Percentiles rank a stretch among this genome's conserved stretches.
Conservation (phyloP, 2,888 invertebrate species). For the Plemyria rubiginata region DNA sequence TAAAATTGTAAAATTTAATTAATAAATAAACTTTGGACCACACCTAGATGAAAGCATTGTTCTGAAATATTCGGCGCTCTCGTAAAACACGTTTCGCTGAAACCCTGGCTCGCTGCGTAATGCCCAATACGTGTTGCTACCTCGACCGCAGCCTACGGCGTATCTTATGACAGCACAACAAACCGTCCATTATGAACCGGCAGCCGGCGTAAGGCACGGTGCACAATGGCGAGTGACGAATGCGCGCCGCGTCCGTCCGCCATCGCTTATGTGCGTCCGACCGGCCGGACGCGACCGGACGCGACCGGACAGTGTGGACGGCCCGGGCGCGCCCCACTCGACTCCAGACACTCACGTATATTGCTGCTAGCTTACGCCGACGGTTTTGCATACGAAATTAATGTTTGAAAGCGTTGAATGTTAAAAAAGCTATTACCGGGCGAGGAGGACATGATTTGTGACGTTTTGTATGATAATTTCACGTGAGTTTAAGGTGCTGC, state of each 20-base stretch:
- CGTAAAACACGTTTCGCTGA: slow-evolving; percentile 13
- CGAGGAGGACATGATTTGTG: slow-evolving; percentile 34
- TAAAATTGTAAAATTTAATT: no score
- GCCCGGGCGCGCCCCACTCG: slow-evolving; percentile 46
- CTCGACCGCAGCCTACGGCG: slow-evolving; percentile 27
- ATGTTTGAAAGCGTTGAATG: slow-evolving; percentile 42
- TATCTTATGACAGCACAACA: slow-evolving; percentile 37
- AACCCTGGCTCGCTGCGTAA: slow-evolving; percentile 15
- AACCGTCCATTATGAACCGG: slow-evolving; percentile 37
- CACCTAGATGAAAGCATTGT: slow-evolving; percentile 10
- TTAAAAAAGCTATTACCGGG: slow-evolving; percentile 42
- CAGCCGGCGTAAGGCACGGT: slow-evolving; percentile 27
- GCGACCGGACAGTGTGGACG: slow-evolving; percentile 48
- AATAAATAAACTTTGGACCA: not conserved
- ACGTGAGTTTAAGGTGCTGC: slow-evolving; percentile 28
- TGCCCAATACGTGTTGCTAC: slow-evolving; percentile 29
- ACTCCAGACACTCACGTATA: slow-evolving; percentile 26
- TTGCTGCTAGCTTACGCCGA: slow-evolving; percentile 32
- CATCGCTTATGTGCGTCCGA: slow-evolving; percentile 54
- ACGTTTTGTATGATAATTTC: slow-evolving; percentile 35
- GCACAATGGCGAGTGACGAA: slow-evolving; percentile 58
- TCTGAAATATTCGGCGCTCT: slow-evolving; percentile 11
- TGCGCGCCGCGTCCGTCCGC: slow-evolving; percentile 57
- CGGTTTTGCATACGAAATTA: slow-evolving; percentile 43
- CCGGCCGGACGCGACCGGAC: slow-evolving; percentile 54